These are phyloP conservation scores for Cirrhinus molitorella DNA, from an alignment of 2,797 vertebrate species.

Conservation along the genomic window DNA sequence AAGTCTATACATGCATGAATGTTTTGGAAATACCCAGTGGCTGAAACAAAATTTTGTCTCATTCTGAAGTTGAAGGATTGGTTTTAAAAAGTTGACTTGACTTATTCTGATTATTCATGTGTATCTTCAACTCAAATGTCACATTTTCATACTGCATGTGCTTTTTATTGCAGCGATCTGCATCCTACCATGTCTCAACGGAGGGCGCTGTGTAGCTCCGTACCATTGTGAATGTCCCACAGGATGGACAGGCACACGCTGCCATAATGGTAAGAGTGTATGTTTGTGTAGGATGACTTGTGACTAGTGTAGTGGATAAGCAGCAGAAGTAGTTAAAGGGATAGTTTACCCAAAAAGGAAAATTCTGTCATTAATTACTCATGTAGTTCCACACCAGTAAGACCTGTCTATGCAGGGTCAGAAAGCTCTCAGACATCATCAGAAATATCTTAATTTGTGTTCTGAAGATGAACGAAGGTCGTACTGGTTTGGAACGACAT, in stretches of 20 bases:
- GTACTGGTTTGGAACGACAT: not conserved
- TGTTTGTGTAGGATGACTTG: slow-evolving; percentile 22
- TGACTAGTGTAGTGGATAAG: not conserved
- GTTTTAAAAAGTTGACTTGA: not conserved
- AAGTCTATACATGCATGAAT: not conserved
- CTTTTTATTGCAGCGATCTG: slow-evolving; percentile 87
- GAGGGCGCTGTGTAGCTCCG: slow-evolving; percentile 91
- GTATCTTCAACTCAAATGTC: not conserved
- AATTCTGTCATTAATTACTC: not conserved
- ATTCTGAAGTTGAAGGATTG: not conserved
- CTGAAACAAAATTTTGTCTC: not conserved
- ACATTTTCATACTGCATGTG: not conserved
- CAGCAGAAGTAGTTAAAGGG: not conserved
- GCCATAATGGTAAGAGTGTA: slow-evolving; percentile 87
- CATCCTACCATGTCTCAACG: slow-evolving; percentile 95
- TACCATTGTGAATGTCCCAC: slow-evolving; percentile 90
- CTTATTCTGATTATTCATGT: not conserved
- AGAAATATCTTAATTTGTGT: not conserved
- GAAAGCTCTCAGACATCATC: not conserved
- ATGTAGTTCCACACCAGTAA: too few species aligned
- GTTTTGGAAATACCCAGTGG: not conserved
- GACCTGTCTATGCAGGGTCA: too few species aligned
- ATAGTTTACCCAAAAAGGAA: not conserved
- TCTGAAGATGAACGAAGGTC: not conserved
- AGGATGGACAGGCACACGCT: slow-evolving; percentile 94